A percentile compares a stretch with the other conserved stretches of the same genome.
Evolutionary conservation across 53 echinoderm and acorn worm genomes (phyloP).

Genomic region (Paracentrotus lividus): DNA sequence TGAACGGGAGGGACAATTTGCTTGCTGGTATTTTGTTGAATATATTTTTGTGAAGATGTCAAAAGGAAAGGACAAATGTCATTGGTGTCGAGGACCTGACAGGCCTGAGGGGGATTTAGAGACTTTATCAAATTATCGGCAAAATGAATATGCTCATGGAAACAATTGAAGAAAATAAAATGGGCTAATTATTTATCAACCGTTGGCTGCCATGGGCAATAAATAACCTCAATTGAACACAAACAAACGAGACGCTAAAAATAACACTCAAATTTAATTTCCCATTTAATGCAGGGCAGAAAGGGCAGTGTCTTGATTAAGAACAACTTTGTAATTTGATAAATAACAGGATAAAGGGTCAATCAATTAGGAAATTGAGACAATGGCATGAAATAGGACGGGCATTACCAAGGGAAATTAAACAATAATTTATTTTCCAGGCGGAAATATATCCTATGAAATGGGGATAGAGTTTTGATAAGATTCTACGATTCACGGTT

Average conservation of each 20-base stretch:
- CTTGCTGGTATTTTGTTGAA: too few species aligned
- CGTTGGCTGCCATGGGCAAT: neutral
- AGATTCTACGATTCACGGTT: neutral
- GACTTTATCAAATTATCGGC: conserved; percentile 31
- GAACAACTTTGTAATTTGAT: neutral
- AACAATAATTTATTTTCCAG: neutral
- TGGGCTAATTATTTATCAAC: conserved; percentile 24
- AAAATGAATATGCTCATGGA: conserved; percentile 7
- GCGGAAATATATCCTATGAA: neutral
- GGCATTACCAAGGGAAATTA: conserved; percentile 1
- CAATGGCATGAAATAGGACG: neutral
- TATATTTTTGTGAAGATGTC: too few species aligned
- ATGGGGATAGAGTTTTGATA: conserved; percentile 8
- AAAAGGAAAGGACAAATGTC: too few species aligned
- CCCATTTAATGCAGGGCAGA: neutral
- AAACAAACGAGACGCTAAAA: conserved; percentile 19
- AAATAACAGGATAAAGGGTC: neutral
- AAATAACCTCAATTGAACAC: conserved; percentile 8
- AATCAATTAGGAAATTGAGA: neutral
- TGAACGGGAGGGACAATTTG: too few species aligned
- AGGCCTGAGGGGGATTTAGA: neutral
- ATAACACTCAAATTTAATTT: conserved; percentile 30
- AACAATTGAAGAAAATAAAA: conserved; percentile 31
- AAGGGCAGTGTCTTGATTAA: neutral
- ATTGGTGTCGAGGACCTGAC: neutral